A percentile compares a stretch with the other conserved stretches of the same genome.
Evolutionary conservation across 2,113 vertebrate genomes (phyloP).

Genomic region (Uria lomvia): DNA sequence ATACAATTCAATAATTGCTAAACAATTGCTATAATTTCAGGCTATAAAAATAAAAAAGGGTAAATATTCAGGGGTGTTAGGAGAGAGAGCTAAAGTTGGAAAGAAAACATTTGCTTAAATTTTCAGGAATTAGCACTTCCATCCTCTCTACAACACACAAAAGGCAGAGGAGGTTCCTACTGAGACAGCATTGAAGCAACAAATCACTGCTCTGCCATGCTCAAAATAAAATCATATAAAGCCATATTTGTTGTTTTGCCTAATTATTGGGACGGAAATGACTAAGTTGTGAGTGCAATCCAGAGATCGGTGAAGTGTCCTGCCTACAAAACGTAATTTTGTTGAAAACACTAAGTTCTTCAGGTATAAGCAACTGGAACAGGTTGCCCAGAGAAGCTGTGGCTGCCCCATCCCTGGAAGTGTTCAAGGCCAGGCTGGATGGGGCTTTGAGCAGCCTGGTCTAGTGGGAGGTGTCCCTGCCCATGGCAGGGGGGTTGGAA

Average conservation of each 20-base stretch:
- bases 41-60: background rate
- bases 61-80: background rate
- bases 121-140: background rate
- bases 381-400: too few relatives aligned
- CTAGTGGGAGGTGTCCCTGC: too few relatives aligned
- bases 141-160: background rate
- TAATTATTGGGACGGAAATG: background rate
- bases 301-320: background rate
- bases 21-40: slow-evolving; percentile 1
- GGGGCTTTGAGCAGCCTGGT: too few relatives aligned
- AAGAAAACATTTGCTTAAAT: background rate
- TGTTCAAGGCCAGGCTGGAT: too few relatives aligned
- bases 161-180: background rate
- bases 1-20: background rate
- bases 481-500: too few relatives aligned
- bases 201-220: background rate
- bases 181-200: background rate
- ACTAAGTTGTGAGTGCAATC: background rate
- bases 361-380: background rate
- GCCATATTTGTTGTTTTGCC: background rate
- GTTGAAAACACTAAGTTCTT: background rate
- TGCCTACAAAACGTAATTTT: background rate
- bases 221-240: background rate
- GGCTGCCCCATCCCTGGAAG: too few relatives aligned
- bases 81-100: background rate